Evolutionary conservation across 2,113 vertebrate genomes (phyloP), one percentile per base, ranked within the genome.

Genomic region (Argyrosomus japonicus): DNA sequence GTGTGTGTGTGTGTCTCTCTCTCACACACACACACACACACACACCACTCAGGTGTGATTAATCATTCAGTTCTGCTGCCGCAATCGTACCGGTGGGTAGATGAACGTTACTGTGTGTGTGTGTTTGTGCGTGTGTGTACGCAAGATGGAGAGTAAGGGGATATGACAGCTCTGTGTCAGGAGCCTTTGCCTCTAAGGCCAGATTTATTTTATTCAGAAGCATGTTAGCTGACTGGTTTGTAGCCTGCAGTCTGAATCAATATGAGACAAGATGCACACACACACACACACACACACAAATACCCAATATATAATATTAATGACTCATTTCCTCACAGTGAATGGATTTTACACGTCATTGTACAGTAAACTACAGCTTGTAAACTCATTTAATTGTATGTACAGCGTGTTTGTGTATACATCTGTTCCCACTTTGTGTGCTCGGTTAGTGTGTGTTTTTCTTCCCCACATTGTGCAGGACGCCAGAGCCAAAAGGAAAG

Each of bases 141-240:
- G 62, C 53, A 23, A 47, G 60, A 57, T 45, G 57, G 77, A 81
- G 63, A 67, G 71, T 87, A 78, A 88, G 77, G 60, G 75, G 72
- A 82, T 79, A 87, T 89, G 90, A 91, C 89, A 90, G 85, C 83
- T 87, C 76, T 87, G 85, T 87, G 88, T 89, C 82, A 90, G 76
- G 78, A 90, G 83, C 71, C 74, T 71, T 58, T 83, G 71, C 79
- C 87, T 91, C 82, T 48, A 10, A 88, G 87, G 86, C 79, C 81
- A 69, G 87, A 91, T 93, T 91, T 88, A 81, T 89, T 91, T 89
- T 86, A 86, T 89, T 86, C 87, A 90, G 80, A 85, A 77, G 78
- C 80, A 62, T 88, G 82, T 88, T 85, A 65, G 80, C 68, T 70
- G 85, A 83, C 91, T 84, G 80, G 78, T 88, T 89, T 90, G 87